Evolutionary conservation across 2,797 vertebrate genomes (phyloP).

Genomic region (Lithobates pipiens): DNA sequence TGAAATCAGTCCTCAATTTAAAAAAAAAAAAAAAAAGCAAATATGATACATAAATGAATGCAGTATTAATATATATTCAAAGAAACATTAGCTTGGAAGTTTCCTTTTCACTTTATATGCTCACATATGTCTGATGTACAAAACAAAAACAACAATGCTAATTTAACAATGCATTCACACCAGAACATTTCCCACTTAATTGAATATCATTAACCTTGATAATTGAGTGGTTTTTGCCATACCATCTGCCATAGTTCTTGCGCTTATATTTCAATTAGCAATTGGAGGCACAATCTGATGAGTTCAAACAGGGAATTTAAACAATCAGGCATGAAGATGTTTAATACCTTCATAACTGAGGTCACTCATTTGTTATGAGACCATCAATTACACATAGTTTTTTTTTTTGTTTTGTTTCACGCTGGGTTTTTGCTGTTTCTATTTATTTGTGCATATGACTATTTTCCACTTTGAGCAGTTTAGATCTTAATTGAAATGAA

Average conservation of each 20-base stretch:
- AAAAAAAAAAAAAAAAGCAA: not conserved
- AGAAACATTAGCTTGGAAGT: not conserved
- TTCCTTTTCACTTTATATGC: slow-evolving; percentile 22
- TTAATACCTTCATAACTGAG: slow-evolving; percentile 42
- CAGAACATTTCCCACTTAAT: slow-evolving; percentile 48
- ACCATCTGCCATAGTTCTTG: slow-evolving; percentile 47
- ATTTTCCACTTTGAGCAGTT: not conserved
- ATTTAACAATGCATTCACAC: slow-evolving; percentile 45
- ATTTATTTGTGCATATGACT: slow-evolving; percentile 5
- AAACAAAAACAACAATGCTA: slow-evolving; percentile 34
- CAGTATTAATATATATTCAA: not conserved
- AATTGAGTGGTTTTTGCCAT: slow-evolving; percentile 54
- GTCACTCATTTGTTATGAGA: slow-evolving; percentile 41
- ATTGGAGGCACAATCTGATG: slow-evolving; percentile 38
- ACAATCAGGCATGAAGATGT: slow-evolving; percentile 18
- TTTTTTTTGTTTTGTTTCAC: not conserved
- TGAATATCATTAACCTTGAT: slow-evolving; percentile 56
- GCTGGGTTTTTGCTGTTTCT: not conserved
- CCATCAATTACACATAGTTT: slow-evolving; percentile 31
- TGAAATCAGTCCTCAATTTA: too few relatives aligned
- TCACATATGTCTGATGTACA: slow-evolving; percentile 41
- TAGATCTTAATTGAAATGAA: not conserved
- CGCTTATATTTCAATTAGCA: slow-evolving; percentile 58
- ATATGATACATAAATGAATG: not conserved
- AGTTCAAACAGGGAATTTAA: slow-evolving; percentile 36